Conservation (phyloP, 2,797 vertebrate genomes). For the Nasua narica region DNA sequence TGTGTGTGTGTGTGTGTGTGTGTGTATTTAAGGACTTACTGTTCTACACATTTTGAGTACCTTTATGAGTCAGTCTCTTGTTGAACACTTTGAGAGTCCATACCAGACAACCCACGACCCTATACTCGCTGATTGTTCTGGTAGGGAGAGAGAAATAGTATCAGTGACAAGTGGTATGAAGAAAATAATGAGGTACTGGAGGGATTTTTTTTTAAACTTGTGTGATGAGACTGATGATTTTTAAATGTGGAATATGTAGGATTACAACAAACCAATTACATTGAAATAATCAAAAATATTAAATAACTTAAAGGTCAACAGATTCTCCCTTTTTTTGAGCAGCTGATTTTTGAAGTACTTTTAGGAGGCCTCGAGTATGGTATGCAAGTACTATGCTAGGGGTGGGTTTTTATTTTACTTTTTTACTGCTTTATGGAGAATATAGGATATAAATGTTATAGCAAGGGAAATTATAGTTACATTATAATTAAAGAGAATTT, state of each 20-base stretch:
- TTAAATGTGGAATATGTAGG: not conserved
- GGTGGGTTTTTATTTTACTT: not conserved
- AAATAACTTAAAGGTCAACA: not conserved
- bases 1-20: too few species aligned
- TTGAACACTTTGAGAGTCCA: not conserved
- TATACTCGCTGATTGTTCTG: not conserved
- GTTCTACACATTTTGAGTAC: not conserved
- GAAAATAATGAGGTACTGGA: not conserved
- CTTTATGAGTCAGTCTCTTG: not conserved
- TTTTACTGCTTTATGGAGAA: not conserved
- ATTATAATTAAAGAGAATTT: not conserved
- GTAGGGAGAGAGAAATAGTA: not conserved
- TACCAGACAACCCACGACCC: not conserved
- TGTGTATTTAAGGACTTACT: not conserved
- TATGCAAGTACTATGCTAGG: not conserved
- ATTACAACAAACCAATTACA: not conserved
- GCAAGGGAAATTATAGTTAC: not conserved
- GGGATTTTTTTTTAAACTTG: too few species aligned
- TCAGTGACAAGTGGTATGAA: not conserved
- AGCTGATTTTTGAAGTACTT: not conserved
- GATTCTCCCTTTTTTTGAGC: not conserved
- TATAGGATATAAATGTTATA: not conserved
- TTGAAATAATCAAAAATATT: not conserved
- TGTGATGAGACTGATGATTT: not conserved
- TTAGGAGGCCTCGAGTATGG: not conserved